These are phyloP conservation scores for Homalodisca vitripennis DNA, from an alignment of 1,140 invertebrate genomes.

Conservation along the genomic window DNA sequence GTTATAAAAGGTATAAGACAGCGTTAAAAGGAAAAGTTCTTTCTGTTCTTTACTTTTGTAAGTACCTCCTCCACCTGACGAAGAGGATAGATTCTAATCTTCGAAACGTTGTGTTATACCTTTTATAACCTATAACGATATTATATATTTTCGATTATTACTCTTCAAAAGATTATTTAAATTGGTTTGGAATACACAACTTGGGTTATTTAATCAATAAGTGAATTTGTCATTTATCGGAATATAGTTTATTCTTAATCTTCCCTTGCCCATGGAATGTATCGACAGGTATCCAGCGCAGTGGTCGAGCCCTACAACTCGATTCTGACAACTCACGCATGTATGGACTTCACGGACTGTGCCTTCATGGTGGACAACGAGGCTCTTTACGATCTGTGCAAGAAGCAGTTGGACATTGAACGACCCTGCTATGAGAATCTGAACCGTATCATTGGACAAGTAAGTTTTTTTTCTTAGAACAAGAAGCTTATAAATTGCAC, in stretches of 20 bases:
- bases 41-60: neutral
- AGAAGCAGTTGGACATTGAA: conserved; percentile 58
- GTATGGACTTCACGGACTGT: conserved; percentile 74
- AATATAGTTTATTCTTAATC: neutral
- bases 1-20: too few species aligned
- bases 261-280: conserved; percentile 40
- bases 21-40: neutral
- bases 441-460: conserved; percentile 58
- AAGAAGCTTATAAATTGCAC: too few species aligned
- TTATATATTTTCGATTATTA: neutral
- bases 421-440: conserved; percentile 60
- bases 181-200: neutral
- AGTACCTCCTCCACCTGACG: neutral
- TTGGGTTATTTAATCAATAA: neutral
- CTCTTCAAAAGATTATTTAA: neutral
- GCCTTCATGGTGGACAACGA: conserved; percentile 85
- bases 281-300: conserved; percentile 41
- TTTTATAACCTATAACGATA: too few species aligned
- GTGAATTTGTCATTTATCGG: neutral
- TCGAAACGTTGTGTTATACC: too few species aligned
- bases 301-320: conserved; percentile 84
- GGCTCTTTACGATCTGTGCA: conserved; percentile 75
- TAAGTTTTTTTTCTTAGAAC: too few species aligned
- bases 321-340: conserved; percentile 74
- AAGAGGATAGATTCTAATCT: too few species aligned